Conservation (phyloP, 1,140 invertebrate genomes). For the Aphidius gifuensis region DNA sequence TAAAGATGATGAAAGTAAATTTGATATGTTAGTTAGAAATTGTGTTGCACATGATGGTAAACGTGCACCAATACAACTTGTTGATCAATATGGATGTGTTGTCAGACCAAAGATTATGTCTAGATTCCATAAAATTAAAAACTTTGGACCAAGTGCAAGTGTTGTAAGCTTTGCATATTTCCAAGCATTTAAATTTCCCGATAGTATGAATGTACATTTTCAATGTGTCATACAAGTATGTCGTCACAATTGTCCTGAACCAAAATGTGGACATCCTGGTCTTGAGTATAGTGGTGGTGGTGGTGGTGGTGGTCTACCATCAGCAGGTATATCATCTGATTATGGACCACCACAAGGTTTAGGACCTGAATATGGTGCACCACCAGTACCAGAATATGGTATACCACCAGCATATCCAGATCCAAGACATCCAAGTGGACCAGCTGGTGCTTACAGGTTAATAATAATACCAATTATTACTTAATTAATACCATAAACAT, state of each 20-base stretch:
- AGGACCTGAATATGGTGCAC: conserved; percentile 67
- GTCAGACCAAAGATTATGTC: conserved; percentile 91
- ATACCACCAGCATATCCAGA: conserved; percentile 76
- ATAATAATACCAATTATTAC: not conserved
- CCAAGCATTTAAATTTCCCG: conserved; percentile 95
- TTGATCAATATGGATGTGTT: conserved; percentile 89
- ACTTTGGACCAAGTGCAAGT: conserved; percentile 89
- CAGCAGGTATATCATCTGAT: conserved; percentile 61
- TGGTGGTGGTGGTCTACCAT: conserved; percentile 10
- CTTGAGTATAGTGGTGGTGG: conserved; percentile 61
- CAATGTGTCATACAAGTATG: conserved; percentile 95
- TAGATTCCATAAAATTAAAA: conserved; percentile 92
- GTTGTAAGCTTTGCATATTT: conserved; percentile 94
- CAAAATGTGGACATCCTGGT: conserved; percentile 73
- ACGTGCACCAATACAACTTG: conserved; percentile 85
- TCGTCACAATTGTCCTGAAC: conserved; percentile 88
- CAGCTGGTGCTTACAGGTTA: conserved; percentile 69
- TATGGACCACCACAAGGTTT: conserved; percentile 65
- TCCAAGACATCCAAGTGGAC: conserved; percentile 77
- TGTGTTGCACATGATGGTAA: conserved; percentile 93
- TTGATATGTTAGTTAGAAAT: conserved; percentile 91
- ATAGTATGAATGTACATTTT: conserved; percentile 96
- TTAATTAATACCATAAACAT: no score
- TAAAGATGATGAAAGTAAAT: conserved; percentile 93
- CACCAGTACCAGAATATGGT: conserved; percentile 66